These are phyloP conservation scores for Lordiphosa mommai DNA, from an alignment of 1,140 invertebrate species.

Conservation along the genomic window DNA sequence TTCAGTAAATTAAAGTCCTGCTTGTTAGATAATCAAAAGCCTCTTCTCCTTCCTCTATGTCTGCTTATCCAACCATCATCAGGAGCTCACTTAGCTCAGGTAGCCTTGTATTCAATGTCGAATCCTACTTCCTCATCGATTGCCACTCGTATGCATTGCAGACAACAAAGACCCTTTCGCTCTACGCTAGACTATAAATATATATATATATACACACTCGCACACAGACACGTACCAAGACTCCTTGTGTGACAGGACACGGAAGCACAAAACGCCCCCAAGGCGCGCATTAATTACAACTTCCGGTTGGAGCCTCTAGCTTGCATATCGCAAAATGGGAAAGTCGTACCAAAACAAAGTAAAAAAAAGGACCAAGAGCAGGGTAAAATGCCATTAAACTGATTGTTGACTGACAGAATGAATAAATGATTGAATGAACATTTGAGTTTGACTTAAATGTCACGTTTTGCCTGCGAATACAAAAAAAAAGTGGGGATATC, in stretches of 20 bases:
- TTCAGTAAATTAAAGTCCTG: too few relatives aligned
- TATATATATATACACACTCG: neutral
- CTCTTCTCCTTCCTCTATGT: conserved; percentile 9
- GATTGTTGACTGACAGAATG: conserved; percentile 59
- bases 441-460: conserved; percentile 61
- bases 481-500: conserved; percentile 21
- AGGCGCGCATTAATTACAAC: conserved; percentile 73
- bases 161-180: neutral
- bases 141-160: conserved; percentile 7
- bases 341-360: conserved; percentile 44
- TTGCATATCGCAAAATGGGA: conserved; percentile 16
- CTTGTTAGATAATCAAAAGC: too few relatives aligned
- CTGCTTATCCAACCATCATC: neutral
- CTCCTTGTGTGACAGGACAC: conserved; percentile 21
- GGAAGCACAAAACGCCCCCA: conserved; percentile 55
- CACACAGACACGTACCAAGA: conserved; percentile 42
- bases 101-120: neutral
- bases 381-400: conserved; percentile 41
- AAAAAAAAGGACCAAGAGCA: conserved; percentile 14
- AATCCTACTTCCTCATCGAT: neutral
- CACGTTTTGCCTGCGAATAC: conserved; percentile 35
- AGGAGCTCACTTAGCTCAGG: conserved; percentile 1
- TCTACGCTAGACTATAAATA: neutral
- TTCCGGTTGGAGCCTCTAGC: conserved; percentile 45
- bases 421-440: conserved; percentile 48